Evolutionary conservation across 2,888 invertebrate genomes (phyloP), one percentile per base, ranked within the genome.

Genomic region (Agrilus cyanescens): DNA sequence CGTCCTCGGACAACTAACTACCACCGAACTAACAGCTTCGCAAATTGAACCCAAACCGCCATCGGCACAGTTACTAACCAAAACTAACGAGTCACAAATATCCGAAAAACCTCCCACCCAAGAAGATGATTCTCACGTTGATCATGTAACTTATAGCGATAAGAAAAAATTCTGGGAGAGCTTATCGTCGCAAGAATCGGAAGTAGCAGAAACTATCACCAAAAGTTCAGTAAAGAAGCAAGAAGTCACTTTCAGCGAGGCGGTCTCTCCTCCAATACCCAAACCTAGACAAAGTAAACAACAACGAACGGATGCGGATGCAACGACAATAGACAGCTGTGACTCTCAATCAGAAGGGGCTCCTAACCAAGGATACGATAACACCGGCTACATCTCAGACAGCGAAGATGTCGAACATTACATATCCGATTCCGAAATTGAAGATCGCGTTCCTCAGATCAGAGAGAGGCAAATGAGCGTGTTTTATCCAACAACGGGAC

Each of bases 131-230:
- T 53, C 61, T 30, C 65, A 63, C 51, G 8, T 25, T 8, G 25
- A 25, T 25, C 8, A 10, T 25, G 10, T 25, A 10, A 66, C 64
- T 44, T 72, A 72, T 50, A 65, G 64, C 12, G 67, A 69, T 41
- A 67, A 67, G 48, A 72, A 69, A 52, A 67, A 66, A 50, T 73
- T 73, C 53, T 73, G 73, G 73, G 73, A 73, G 59, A 63, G 55
- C 52, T 62, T 68, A 40, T 47, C 57, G 38, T 25, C 25, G n/a
- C 57, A 59, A 47, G 62, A 64, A 33, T 53, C 55, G 37, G 49
- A 52, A 29, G 51, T 57, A 29, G 51, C 57, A 29, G 52, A 48
- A 15, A 47, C 48, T 4, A 38, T 48, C 25, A 46, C 43, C 18
- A 15, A 51, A 49, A 58, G 18, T 44, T 48, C 25, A 30, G 34